A percentile compares a stretch with the other conserved stretches of the same genome.
Evolutionary conservation across 1,140 invertebrate species (phyloP).

Genomic region (Thaumetopoea pityocampa): DNA sequence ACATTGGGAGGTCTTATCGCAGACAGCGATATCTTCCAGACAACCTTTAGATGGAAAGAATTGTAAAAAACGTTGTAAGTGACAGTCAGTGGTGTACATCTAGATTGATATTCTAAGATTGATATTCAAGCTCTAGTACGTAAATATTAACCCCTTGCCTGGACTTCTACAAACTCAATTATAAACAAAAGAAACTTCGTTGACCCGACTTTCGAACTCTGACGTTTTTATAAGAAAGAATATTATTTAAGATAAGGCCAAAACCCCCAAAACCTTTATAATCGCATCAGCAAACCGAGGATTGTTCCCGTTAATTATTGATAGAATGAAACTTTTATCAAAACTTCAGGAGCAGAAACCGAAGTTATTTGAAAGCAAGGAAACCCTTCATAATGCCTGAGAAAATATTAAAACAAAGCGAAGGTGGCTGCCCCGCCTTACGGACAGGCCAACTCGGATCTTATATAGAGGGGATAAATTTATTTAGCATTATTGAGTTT

Average conservation of each 20-base stretch:
- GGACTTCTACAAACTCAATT: constrained; percentile 28
- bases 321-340: constrained; percentile 76
- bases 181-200: constrained; percentile 28
- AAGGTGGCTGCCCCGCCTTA: constrained; percentile 61
- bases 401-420: constrained; percentile 76
- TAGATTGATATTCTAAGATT: no score
- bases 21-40: no score
- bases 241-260: constrained; percentile 46
- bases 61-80: no score
- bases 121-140: no score
- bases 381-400: constrained; percentile 74
- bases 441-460: constrained; percentile 50
- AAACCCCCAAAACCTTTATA: constrained; percentile 56
- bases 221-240: constrained; percentile 31
- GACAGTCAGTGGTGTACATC: no score
- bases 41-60: no score
- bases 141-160: constrained; percentile 20
- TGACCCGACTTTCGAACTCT: constrained; percentile 18
- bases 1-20: no score
- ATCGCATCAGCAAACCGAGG: constrained; percentile 60
- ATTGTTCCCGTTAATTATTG: constrained; percentile 73
- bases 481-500: no score
- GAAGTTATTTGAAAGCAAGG: constrained; percentile 73
- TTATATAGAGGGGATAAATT: constrained; percentile 39
- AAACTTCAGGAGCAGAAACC: constrained; percentile 74